These are phyloP conservation scores for Atta colombica DNA, from an alignment of 1,140 invertebrate species.

Conservation along the genomic window DNA sequence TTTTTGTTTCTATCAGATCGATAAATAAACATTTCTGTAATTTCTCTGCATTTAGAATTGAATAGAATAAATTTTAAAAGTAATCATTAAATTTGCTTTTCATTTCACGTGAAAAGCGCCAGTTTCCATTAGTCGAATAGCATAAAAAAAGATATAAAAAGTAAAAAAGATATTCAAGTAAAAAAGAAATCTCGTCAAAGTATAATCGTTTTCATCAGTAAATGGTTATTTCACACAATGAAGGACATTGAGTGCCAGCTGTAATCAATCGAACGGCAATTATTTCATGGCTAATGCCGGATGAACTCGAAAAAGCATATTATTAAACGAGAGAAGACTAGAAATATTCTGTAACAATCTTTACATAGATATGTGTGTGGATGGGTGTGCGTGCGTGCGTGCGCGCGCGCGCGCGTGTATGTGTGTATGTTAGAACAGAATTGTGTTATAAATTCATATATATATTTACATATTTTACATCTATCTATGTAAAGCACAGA, in stretches of 20 bases:
- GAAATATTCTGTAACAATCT: neutral
- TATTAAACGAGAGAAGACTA: conserved; percentile 18
- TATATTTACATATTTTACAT: too few species aligned
- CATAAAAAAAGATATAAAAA: conserved; percentile 27
- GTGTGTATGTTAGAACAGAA: too few species aligned
- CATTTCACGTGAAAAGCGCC: conserved; percentile 16
- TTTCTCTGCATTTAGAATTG: neutral
- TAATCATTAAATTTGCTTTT: conserved; percentile 53
- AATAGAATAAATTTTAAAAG: conserved; percentile 21
- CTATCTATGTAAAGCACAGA: too few species aligned
- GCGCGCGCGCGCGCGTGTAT: too few species aligned
- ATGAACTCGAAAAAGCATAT: neutral
- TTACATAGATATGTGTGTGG: neutral
- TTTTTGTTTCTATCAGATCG: neutral
- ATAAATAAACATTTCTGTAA: conserved; percentile 15
- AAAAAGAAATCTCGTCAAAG: conserved; percentile 3
- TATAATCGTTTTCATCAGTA: conserved; percentile 44
- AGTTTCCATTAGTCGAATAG: neutral
- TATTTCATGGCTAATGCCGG: conserved; percentile 32
- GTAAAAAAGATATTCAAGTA: neutral
- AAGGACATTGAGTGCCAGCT: conserved; percentile 13
- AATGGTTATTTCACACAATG: conserved; percentile 51
- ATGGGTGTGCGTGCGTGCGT: too few species aligned
- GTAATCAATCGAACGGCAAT: conserved; percentile 45
- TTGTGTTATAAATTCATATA: too few species aligned